Evolutionary conservation across 2,113 vertebrate species (phyloP), one percentile per base, ranked within the genome.

Genomic region (Anas platyrhynchos): DNA sequence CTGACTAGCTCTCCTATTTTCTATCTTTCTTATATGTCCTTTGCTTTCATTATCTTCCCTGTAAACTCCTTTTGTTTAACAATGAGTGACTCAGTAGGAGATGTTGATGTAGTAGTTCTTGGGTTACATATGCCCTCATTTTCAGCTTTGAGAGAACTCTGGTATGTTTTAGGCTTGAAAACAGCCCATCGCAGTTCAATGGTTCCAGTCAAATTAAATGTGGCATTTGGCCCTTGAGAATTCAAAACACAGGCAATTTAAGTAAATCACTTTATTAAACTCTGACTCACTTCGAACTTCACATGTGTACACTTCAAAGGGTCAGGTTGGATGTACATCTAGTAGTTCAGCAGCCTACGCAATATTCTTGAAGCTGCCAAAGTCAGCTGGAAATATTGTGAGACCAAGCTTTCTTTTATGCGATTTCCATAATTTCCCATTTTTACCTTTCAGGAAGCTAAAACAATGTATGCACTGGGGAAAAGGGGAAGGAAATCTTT

Each of bases 231-330:
- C 83, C 58, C 71, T 67, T 92, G 89, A 91, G 88, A 95, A 73
- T 93, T 93, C 69, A 86, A 89, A 94, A 88, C 75, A 46, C 21
- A 62, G 61, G 15, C 56, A 87, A 86, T 73, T 92, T 89, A 88
- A 88, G 59, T 62, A 92, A 95, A 96, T 84, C 50, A 46, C 50
- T 88, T 91, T 83, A 61, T 92, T 95, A 91, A 87, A 87, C 50
- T 92, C 29, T 86, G 52, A 59, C 62, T 94, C 52, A 83, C 34
- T 95, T 96, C 67, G 67, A 80, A 83, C 50, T 89, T 82, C 50
- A 86, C 36, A 80, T 17, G 25, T 41, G 34, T 78, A 43, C 50
- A 68, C 75, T 91, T 94, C 88, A 90, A 77, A 95, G 91, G 76
- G 76, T 94, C 74, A 66, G 91, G 31, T 58, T 93, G 38, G 59